These are phyloP conservation scores for Andrena cerasifolii DNA, from an alignment of 1,140 invertebrate genomes.

Conservation along the genomic window DNA sequence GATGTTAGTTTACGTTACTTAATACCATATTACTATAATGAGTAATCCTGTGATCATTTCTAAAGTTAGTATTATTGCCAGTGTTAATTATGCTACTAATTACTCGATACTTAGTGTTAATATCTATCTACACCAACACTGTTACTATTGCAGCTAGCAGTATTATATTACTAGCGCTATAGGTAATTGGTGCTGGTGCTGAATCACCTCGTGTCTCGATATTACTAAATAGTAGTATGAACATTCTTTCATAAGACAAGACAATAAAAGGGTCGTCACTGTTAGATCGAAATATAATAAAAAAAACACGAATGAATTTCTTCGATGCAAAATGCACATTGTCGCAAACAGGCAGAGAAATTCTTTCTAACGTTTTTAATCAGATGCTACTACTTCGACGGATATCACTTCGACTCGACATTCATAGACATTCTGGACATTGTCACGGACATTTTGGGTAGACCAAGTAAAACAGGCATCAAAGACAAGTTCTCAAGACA, in stretches of 20 bases:
- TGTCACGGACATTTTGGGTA: background rate
- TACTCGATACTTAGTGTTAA: too few species aligned
- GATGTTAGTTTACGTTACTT: background rate
- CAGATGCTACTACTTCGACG: background rate
- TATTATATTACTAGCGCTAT: too few species aligned
- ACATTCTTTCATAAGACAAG: conserved; percentile 16
- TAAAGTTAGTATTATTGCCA: too few species aligned
- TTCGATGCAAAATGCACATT: conserved; percentile 24
- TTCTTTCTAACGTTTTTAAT: conserved; percentile 4
- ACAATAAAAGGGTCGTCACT: background rate
- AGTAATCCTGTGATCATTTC: too few species aligned
- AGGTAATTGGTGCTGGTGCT: too few species aligned
- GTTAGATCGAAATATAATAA: conserved; percentile 14
- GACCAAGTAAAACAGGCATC: conserved; percentile 9
- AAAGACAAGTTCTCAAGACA: conserved; percentile 24
- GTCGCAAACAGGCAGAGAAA: background rate
- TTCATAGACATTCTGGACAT: conserved; percentile 38
- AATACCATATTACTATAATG: background rate
- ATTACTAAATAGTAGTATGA: background rate
- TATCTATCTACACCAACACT: too few species aligned
- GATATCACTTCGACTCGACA: background rate
- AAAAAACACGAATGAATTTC: too few species aligned
- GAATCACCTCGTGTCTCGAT: background rate
- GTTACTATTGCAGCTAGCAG: too few species aligned
- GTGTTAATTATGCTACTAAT: too few species aligned